phyloP scores from a whole-genome alignment of 2,797 vertebrate genomes.

The Rhyacichthys aspro region DNA sequence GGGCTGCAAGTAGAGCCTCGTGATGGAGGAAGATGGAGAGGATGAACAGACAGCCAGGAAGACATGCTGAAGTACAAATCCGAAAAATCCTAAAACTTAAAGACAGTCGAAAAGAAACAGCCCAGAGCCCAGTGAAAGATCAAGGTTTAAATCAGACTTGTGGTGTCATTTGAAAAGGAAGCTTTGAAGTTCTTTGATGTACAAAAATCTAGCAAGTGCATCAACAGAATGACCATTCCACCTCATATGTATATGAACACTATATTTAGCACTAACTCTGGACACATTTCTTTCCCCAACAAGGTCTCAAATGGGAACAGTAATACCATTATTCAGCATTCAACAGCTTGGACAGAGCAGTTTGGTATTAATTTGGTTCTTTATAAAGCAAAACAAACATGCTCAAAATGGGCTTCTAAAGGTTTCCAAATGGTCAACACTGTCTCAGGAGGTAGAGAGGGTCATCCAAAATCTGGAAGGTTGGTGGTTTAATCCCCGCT shows the following conservation, averaged over 20 bases:
- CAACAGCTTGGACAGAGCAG: too few species aligned
- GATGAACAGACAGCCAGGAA: conserved; percentile 8
- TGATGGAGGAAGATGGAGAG: conserved; percentile 27
- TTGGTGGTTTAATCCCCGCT: too few species aligned
- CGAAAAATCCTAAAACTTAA: conserved; percentile 51
- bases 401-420: too few species aligned
- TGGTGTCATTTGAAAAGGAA: conserved; percentile 29
- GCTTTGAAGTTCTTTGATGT: conserved; percentile 34
- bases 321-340: too few species aligned
- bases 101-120: conserved; percentile 53
- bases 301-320: too few species aligned
- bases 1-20: conserved; percentile 29
- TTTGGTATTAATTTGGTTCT: too few species aligned
- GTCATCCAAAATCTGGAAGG: too few species aligned
- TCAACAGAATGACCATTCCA: conserved; percentile 10
- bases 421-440: too few species aligned
- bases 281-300: background rate
- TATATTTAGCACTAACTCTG: background rate
- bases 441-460: too few species aligned
- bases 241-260: background rate
- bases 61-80: conserved; percentile 38
- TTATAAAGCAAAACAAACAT: too few species aligned
- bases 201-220: conserved; percentile 15
- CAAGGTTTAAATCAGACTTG: conserved; percentile 35
- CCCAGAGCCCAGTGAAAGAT: conserved; percentile 36